Base-by-base conservation (phyloP, 2,113 vertebrate genomes). In the Dryoscopus gambensis region DNA sequence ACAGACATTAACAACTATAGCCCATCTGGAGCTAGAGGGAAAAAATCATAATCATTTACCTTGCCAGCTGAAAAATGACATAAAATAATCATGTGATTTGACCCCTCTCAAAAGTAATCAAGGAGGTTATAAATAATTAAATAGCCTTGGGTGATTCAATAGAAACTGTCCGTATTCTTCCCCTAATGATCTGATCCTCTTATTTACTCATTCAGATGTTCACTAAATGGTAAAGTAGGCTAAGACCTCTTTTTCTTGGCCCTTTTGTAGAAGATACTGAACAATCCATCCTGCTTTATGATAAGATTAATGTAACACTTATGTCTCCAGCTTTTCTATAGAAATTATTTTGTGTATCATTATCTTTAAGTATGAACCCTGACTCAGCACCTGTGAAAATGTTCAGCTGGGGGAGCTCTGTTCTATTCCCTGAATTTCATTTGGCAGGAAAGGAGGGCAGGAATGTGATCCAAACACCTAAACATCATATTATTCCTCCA, bases 41-140 rank as follows among this genome's bases (percentile, higher is more conserved):
- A 86, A 97, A 94, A 94, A 65, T 57, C 59, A 88, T 84, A 95
- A 88, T 83, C 84, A 82, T 96, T 90, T 83, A 76, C 76, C 93
- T 96, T 96, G 78, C 93, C 44, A 64, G 83, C 78, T 96, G 95
- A 97, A 97, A 97, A 92, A 95, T 83, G 35, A 89, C 80, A 89
- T 84, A 92, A 97, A 96, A 97, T n/a, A 87, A 37, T 86, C 84
- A 90, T 89, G 75, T 96, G 94, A 96, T 97, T 96, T 78, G 57
- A 96, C 85, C 82, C 56, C 55, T 96, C 79, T 95, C 80, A 91
- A 88, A 92, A 96, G 95, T 88, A 95, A 97, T 96, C 93, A 97
- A 95, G 67, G 76, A 93, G 94, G 91, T 87, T 56, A 64, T 94
- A 89, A 97, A 96, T 97, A 95, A 96, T 97, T 96, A 92, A 95